Percentiles rank a stretch among this genome's conserved stretches.
These are phyloP conservation scores for Fistularia tabacaria DNA, from an alignment of 2,797 vertebrate genomes.

Conservation along the genomic window DNA sequence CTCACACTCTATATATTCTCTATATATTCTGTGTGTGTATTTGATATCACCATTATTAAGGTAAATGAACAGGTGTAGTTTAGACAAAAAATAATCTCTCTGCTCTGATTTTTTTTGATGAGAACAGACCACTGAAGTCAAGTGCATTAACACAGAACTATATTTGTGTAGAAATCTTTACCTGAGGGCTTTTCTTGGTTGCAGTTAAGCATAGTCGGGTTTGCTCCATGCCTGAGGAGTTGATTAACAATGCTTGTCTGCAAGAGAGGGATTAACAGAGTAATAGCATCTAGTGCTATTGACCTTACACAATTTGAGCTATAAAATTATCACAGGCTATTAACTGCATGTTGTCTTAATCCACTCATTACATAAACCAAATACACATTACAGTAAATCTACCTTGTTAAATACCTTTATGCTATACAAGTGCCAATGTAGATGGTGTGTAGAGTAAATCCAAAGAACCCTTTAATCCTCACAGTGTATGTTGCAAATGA, in stretches of 20 bases:
- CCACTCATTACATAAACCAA: constrained; percentile 2
- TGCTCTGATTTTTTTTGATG: constrained; percentile 5
- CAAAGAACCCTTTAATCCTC: too few species aligned
- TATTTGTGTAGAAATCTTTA: constrained; percentile 43
- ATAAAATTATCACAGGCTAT: constrained; percentile 1
- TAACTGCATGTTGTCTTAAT: background rate
- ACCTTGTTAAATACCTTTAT: too few species aligned
- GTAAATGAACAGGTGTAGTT: too few species aligned
- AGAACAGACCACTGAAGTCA: constrained; percentile 9
- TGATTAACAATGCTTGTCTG: constrained; percentile 87
- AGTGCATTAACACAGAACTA: constrained; percentile 9
- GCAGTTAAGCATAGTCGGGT: constrained; percentile 87
- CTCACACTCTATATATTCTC: too few species aligned
- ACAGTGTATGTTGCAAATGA: too few species aligned
- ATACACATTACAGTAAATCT: background rate
- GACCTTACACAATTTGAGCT: constrained; percentile 8
- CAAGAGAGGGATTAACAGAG: too few species aligned
- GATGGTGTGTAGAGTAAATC: too few species aligned
- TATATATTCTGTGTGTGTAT: constrained; percentile 24
- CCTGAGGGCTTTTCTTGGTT: constrained; percentile 92
- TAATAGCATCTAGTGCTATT: too few species aligned
- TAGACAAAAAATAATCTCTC: too few species aligned
- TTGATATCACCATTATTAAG: too few species aligned
- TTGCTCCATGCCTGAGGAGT: constrained; percentile 82
- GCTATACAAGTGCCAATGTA: too few species aligned